Conservation (phyloP, 1,140 invertebrate species). For the Macrotrachela quadricornifera region DNA sequence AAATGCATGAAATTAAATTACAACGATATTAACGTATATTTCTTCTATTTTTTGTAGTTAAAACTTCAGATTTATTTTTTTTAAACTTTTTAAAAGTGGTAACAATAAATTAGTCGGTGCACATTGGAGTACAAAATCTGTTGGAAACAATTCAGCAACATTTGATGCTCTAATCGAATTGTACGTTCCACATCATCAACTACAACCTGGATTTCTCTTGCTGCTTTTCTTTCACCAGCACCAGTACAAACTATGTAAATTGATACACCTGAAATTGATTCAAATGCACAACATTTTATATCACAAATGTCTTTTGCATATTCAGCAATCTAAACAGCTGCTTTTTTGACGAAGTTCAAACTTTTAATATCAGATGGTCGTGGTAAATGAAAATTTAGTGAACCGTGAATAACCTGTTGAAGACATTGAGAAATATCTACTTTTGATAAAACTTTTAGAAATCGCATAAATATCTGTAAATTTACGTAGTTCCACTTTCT, state of each 20-base stretch:
- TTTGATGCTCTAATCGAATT: slow-evolving; percentile 85
- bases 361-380: slow-evolving; percentile 25
- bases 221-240: slow-evolving; percentile 27
- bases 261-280: slow-evolving; percentile 91
- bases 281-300: slow-evolving; percentile 91
- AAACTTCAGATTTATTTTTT: too few species aligned
- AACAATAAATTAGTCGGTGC: too few species aligned
- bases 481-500: slow-evolving; percentile 90
- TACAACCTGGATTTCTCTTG: slow-evolving; percentile 78
- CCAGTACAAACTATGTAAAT: slow-evolving; percentile 98
- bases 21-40: too few species aligned
- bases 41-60: too few species aligned
- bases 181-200: slow-evolving; percentile 96
- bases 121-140: slow-evolving; percentile 58
- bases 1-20: too few species aligned
- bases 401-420: slow-evolving; percentile 63
- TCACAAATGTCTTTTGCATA: slow-evolving; percentile 90
- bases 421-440: slow-evolving; percentile 96
- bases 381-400: slow-evolving; percentile 40
- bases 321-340: slow-evolving; percentile 81
- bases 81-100: too few species aligned
- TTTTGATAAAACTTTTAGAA: slow-evolving; percentile 77
- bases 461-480: slow-evolving; percentile 98
- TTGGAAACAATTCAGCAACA: slow-evolving; percentile 70
- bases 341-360: slow-evolving; percentile 73